Percentiles rank a stretch among this genome's conserved stretches.
Conservation (phyloP, 1,140 invertebrate genomes). For the Bombus impatiens region DNA sequence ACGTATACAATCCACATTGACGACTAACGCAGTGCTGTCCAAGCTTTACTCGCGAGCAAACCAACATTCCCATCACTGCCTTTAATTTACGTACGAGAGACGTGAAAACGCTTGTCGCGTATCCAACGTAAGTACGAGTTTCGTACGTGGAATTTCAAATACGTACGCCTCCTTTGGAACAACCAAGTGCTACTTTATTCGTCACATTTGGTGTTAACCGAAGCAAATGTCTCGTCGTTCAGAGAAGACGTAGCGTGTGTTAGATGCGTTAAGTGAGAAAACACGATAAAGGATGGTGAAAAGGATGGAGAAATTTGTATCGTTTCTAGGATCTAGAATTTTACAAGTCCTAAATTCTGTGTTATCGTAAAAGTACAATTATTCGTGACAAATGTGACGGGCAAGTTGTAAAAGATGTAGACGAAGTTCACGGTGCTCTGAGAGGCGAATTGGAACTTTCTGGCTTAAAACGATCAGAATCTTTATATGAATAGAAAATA, state of each 20-base stretch:
- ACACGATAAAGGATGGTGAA: not conserved
- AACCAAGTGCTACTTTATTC: not conserved
- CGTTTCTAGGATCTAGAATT: no score
- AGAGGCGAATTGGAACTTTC: no score
- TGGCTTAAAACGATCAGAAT: no score
- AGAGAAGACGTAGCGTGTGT: not conserved
- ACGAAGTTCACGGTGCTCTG: no score
- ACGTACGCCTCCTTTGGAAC: not conserved
- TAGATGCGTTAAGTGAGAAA: not conserved
- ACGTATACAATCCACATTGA: constrained; percentile 18
- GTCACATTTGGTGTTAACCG: not conserved
- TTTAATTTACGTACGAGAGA: not conserved
- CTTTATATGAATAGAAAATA: no score
- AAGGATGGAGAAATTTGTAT: no score
- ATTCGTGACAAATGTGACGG: no score
- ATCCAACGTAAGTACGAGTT: not conserved
- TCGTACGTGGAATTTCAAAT: not conserved
- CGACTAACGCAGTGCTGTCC: constrained; percentile 14
- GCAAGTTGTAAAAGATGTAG: no score
- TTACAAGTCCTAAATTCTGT: no score
- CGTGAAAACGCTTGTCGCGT: not conserved
- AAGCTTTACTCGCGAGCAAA: not conserved
- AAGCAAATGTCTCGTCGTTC: not conserved
- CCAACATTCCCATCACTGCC: not conserved
- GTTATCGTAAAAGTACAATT: no score